Conservation (phyloP, 2,113 vertebrate genomes). For the Casuarius casuarius region DNA sequence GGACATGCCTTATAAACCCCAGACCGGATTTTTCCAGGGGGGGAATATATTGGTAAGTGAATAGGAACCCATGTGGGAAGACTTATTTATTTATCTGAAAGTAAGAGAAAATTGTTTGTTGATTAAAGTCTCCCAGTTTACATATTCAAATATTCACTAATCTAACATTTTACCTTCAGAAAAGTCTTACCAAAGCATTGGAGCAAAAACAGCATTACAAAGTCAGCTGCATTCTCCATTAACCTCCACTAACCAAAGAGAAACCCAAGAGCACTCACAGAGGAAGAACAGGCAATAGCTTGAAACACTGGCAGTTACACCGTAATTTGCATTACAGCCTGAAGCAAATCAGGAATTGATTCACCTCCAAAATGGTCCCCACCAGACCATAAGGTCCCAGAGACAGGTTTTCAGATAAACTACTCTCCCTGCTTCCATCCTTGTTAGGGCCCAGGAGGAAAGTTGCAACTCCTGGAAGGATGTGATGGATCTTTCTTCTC, state of each 20-base stretch:
- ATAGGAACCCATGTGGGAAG: not conserved
- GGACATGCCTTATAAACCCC: not conserved
- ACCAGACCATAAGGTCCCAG: not conserved
- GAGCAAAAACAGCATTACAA: not conserved
- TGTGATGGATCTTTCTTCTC: rapidly evolving
- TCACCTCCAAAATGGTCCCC: not conserved
- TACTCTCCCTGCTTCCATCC: not conserved
- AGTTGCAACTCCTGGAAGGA: not conserved
- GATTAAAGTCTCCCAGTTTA: not conserved
- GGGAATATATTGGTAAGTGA: not conserved
- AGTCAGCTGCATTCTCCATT: not conserved
- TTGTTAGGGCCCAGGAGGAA: not conserved
- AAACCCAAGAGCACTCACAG: not conserved
- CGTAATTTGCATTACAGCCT: not conserved
- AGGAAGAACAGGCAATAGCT: not conserved
- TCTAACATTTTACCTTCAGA: not conserved
- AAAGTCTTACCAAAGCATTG: not conserved
- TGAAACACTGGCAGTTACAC: not conserved
- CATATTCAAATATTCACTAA: not conserved
- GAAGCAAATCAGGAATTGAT: not conserved
- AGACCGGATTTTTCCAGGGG: not conserved
- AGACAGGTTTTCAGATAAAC: not conserved
- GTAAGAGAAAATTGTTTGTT: not conserved
- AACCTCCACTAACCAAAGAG: constrained; percentile 1
- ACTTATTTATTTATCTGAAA: not conserved